These are phyloP conservation scores for Pomatorhinus ruficollis DNA, from an alignment of 2,113 vertebrate species.

Conservation along the genomic window DNA sequence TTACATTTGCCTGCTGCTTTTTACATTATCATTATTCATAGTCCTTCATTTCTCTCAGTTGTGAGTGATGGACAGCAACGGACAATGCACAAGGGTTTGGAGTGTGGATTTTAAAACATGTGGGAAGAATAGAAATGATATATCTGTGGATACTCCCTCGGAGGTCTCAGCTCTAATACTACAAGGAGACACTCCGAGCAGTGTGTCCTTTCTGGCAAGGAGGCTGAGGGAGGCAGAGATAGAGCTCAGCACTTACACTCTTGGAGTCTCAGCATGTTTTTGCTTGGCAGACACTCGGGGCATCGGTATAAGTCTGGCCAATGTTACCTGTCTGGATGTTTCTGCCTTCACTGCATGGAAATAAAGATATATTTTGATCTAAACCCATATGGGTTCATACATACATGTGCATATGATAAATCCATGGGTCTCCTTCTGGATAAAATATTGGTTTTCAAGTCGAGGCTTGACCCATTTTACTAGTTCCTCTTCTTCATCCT, in stretches of 20 bases:
- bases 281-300: not conserved
- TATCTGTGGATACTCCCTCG: not conserved
- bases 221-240: not conserved
- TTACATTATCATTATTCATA: slow-evolving; percentile 20
- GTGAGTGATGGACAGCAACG: not conserved
- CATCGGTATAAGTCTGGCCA: not conserved
- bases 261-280: not conserved
- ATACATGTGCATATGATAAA: not conserved
- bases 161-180: not conserved
- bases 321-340: not conserved
- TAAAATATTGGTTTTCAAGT: not conserved
- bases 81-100: not conserved
- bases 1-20: slow-evolving; percentile 35
- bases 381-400: not conserved
- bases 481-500: not conserved
- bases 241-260: not conserved
- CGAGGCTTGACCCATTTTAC: not conserved
- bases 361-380: not conserved
- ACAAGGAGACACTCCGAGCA: not conserved
- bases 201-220: not conserved
- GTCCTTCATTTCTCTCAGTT: not conserved
- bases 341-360: not conserved
- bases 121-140: slow-evolving; percentile 12
- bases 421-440: not conserved
- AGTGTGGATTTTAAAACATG: slow-evolving; percentile 25